Evolutionary conservation across 1,140 invertebrate species (phyloP).

Genomic region (Copidosoma floridanum): DNA sequence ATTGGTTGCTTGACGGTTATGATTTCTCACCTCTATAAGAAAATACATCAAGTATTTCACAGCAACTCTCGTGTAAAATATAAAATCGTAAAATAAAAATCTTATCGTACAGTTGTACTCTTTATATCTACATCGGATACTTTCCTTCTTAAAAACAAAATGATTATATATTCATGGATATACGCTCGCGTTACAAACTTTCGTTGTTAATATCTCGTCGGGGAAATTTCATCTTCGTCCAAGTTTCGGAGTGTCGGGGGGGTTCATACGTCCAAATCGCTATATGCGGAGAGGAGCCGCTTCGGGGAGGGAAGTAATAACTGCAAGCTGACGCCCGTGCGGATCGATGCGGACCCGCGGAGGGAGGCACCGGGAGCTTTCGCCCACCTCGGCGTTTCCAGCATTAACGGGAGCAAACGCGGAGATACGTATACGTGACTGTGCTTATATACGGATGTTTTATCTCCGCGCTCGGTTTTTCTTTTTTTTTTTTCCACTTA

Average conservation of each 20-base stretch:
- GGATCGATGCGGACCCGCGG: slow-evolving; percentile 55
- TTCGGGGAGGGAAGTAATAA: slow-evolving; percentile 42
- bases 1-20: no score
- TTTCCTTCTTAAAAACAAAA: no score
- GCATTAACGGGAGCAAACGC: no score
- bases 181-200: background rate
- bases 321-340: slow-evolving; percentile 54
- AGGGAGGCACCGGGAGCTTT: no score
- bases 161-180: background rate
- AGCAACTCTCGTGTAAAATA: slow-evolving; percentile 2
- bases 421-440: background rate
- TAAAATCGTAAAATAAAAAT: slow-evolving; percentile 20
- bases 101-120: background rate
- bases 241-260: slow-evolving; percentile 28
- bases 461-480: background rate
- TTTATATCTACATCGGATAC: no score
- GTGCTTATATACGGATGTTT: background rate
- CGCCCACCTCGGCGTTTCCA: no score
- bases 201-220: slow-evolving; percentile 30
- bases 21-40: no score
- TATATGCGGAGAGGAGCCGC: no score
- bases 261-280: slow-evolving; percentile 28
- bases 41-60: background rate
- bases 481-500: background rate
- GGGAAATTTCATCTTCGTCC: slow-evolving; percentile 33